A percentile compares a stretch with the other conserved stretches of the same genome.
Conservation (phyloP, 2,888 invertebrate species). For the Meghimatium bilineatum region DNA sequence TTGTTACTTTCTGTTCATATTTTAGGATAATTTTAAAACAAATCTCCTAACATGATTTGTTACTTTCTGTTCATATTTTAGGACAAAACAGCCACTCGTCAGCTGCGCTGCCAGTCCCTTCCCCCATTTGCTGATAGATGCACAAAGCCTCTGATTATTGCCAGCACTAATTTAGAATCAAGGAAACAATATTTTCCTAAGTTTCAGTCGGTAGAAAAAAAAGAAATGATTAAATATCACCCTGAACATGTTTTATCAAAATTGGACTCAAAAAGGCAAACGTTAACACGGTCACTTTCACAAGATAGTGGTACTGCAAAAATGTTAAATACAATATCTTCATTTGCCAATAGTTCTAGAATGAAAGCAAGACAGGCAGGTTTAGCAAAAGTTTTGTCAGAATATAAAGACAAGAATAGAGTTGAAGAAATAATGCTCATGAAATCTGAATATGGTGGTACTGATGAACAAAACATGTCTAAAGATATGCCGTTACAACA, state of each 20-base stretch:
- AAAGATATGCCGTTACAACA: background rate
- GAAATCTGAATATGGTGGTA: background rate
- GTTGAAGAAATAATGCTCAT: background rate
- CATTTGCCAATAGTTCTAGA: background rate
- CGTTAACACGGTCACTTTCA: conserved; percentile 17
- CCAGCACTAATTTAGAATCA: conserved; percentile 19
- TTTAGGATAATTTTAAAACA: background rate
- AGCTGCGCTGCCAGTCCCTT: conserved; percentile 37
- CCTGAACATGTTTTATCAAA: background rate
- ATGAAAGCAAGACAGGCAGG: background rate
- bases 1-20: too few species aligned
- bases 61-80: conserved; percentile 27
- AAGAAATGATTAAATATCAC: background rate
- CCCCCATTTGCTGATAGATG: conserved; percentile 31
- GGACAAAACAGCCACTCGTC: conserved; percentile 20
- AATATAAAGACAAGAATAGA: background rate
- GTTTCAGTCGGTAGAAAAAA: conserved; percentile 25
- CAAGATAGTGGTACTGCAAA: conserved; percentile 17
- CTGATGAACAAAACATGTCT: background rate
- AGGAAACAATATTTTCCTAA: conserved; percentile 11
- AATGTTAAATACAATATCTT: background rate
- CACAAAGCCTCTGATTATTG: conserved; percentile 18
- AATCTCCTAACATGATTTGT: background rate
- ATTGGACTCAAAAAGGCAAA: background rate
- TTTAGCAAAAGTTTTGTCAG: background rate